Conservation (phyloP, 2,797 vertebrate genomes). For the Steatocranus sp. region DNA sequence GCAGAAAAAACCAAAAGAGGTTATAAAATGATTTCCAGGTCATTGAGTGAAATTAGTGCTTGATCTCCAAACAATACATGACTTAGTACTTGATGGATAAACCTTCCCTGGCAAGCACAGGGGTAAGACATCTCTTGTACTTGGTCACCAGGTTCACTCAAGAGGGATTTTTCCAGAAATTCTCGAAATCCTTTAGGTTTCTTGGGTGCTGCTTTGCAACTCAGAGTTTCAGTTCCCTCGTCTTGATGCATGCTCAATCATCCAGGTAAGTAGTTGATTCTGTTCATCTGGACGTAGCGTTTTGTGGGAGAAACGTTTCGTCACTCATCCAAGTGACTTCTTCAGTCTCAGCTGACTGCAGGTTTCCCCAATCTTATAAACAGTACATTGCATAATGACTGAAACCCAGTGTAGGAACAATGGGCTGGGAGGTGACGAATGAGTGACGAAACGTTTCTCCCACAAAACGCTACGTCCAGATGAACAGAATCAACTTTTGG, state of each 20-base stretch:
- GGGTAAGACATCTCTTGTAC: neutral
- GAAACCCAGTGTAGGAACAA: neutral
- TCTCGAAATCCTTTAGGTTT: neutral
- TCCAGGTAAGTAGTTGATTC: neutral
- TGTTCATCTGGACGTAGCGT: neutral
- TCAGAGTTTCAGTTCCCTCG: neutral
- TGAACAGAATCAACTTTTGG: neutral
- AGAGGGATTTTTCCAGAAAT: neutral
- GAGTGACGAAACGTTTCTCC: neutral
- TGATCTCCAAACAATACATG: neutral
- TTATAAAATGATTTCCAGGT: neutral
- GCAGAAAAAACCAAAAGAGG: neutral
- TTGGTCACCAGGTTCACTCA: neutral
- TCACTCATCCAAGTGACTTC: neutral
- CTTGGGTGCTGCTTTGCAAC: neutral
- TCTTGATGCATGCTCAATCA: neutral
- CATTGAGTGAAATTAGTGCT: neutral
- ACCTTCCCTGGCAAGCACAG: neutral
- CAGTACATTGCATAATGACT: neutral
- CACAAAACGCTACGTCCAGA: neutral
- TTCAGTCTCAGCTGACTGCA: neutral
- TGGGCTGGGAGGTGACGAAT: neutral
- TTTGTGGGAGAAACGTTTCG: neutral
- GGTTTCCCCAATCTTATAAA: neutral
- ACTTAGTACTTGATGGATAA: neutral